phyloP scores from a whole-genome alignment of 1,140 invertebrate species.

The Solen grandis region DNA sequence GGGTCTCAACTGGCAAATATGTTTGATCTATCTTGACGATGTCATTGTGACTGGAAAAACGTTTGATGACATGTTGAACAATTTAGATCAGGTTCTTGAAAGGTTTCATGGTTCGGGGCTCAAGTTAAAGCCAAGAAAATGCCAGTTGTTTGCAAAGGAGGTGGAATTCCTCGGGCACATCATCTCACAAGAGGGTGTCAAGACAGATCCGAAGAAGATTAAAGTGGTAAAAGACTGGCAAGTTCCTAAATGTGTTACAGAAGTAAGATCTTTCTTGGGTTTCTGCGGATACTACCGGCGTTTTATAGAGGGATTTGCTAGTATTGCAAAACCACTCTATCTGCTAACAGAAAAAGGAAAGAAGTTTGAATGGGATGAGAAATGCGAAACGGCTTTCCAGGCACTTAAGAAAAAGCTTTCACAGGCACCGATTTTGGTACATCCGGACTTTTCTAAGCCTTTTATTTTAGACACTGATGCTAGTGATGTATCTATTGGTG shows the following conservation, averaged over 20 bases:
- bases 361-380: conserved; percentile 51
- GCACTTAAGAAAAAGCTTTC: conserved; percentile 47
- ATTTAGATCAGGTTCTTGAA: conserved; percentile 22
- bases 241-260: conserved; percentile 7
- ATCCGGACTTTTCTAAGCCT: background rate
- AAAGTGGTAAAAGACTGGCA: conserved; percentile 38
- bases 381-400: conserved; percentile 36
- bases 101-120: background rate
- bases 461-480: conserved; percentile 68
- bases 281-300: conserved; percentile 58
- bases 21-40: conserved; percentile 32
- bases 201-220: conserved; percentile 19
- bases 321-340: conserved; percentile 41
- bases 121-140: conserved; percentile 30
- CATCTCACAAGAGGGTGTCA: conserved; percentile 1
- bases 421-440: conserved; percentile 38
- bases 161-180: conserved; percentile 22
- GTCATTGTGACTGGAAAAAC: conserved; percentile 1
- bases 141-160: conserved; percentile 11
- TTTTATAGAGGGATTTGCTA: conserved; percentile 65
- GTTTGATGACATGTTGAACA: conserved; percentile 9
- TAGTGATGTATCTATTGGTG: conserved; percentile 62
- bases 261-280: conserved; percentile 26
- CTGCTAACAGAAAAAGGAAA: conserved; percentile 26
- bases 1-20: conserved; percentile 53